Evolutionary conservation across 2,888 invertebrate species (phyloP), one percentile per base, ranked within the genome.

Genomic region (Trichogramma dendrolimi): DNA sequence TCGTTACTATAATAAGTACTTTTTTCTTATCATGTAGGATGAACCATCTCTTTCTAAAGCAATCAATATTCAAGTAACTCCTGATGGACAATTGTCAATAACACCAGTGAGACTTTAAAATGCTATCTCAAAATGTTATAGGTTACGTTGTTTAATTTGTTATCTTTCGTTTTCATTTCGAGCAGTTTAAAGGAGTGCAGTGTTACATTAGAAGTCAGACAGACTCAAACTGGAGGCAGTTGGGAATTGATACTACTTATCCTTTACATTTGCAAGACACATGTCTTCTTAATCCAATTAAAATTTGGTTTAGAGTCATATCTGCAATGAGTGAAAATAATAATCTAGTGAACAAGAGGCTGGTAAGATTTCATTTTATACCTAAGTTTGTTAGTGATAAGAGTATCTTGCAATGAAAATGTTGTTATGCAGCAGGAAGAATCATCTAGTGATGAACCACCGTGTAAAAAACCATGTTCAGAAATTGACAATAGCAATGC

Each of bases 271-370:
- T 70, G 4, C 70, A 69, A 27, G 73, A 75, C 51, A 64, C 70
- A 52, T 75, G 71, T 55, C 70, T 71, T n/a, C n/a, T 75, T 4
- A 49, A 70, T 46, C 68, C 68, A 10, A 60, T 70, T 47, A 71
- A 68, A 67, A 71, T 70, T 64, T 74, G 72, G 71, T 70, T 74
- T 62, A 75, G 71, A 67, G 50, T 75, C 42, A 60, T 71, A 43
- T 61, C 65, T 5, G 43, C 61, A 5, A 47, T 67, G 14, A 63
- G 64, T 42, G 60, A 64, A 6, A 64, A 54, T 52, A 63, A 63
- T 41, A 58, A 62, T 8, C 5, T 38, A 4, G 27, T 27, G 3
- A 27, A 27, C 27, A 72, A 73, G 58, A 69, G 73, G 62, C 71
- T 72, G 65, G 73, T 73, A 60, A 51, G 27, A 55, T 7, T 6